Percentiles rank a stretch among this genome's conserved stretches.
Conservation (phyloP, 2,797 vertebrate genomes). For the Hybognathus amarus region DNA sequence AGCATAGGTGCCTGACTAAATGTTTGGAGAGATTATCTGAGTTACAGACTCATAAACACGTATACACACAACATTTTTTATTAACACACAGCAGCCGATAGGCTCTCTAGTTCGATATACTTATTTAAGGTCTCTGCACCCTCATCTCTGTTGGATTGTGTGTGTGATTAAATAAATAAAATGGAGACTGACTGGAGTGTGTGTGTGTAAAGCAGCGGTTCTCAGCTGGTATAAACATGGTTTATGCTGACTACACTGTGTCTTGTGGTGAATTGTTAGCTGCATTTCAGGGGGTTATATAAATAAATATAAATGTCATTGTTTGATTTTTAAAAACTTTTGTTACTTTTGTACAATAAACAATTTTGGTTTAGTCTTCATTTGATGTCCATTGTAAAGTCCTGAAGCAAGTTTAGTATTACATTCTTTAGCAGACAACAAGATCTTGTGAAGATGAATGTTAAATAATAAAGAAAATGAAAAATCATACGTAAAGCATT, state of each 20-base stretch:
- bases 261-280: not conserved
- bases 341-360: not conserved
- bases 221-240: constrained; percentile 7
- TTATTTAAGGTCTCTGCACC: constrained; percentile 43
- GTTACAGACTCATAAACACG: constrained; percentile 2
- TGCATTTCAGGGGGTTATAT: not conserved
- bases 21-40: constrained; percentile 50
- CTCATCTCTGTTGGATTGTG: constrained; percentile 7
- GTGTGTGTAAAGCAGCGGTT: constrained; percentile 15
- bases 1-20: constrained; percentile 49
- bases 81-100: constrained; percentile 30
- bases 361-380: not conserved
- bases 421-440: not conserved
- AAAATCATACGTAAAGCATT: not conserved
- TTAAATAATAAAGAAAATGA: not conserved
- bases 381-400: not conserved
- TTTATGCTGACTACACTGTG: not conserved
- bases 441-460: constrained; percentile 67
- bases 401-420: not conserved
- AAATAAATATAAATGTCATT: constrained; percentile 8
- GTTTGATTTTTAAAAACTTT: not conserved
- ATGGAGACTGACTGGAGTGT: constrained; percentile 3
- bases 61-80: constrained; percentile 35
- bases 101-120: constrained; percentile 30
- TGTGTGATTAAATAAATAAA: not conserved